Base-by-base conservation (phyloP, 2,113 vertebrate genomes). In the Euleptes europaea region DNA sequence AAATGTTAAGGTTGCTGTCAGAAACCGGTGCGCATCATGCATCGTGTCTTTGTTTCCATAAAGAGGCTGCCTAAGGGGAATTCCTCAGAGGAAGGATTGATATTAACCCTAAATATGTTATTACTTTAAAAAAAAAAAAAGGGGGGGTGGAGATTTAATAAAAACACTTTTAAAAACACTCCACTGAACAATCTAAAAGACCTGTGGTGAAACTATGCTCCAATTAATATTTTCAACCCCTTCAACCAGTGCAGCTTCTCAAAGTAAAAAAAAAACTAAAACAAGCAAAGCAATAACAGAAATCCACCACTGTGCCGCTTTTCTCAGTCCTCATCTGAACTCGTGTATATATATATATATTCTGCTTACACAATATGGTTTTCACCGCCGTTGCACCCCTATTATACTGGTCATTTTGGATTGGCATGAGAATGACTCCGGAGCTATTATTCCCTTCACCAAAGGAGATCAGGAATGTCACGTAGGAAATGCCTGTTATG, bases 111-210 rank as follows among this genome's bases (percentile, higher is more conserved):
- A 28, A 70, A 57, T 60, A 47, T 67, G 38, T 12, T 44, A 1
- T 38, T 40, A 67, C 40, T 76, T 67, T 74, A 79, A 12, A n/a
- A n/a, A 84, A 44, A 76, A 95, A 95, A 95, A 93, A 94, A 94
- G 92, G 93, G 94, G 95, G 93, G 94, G 94, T 92, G 94, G 95
- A 96, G 96, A 95, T 94, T 95, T 77, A 89, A 93, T 90, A 94
- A 91, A 91, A 91, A 91, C 94, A 95, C 82, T 96, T 96, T 88
- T 84, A 95, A 93, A 94, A 69, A 79, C 38, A 35, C 66, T 60
- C 86, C 40, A 3, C 19, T 8, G 17, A 15, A 69, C 21, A 2
- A 89, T 77, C 74, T 2, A 90, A 83, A 83, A 83, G 26, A 0
- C 47, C 19, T 72, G 12, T 71, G 86, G 83, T 11, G 28, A 31